These are phyloP conservation scores for Zaprionus camerounensis DNA, from an alignment of 1,140 invertebrate species.

Conservation along the genomic window DNA sequence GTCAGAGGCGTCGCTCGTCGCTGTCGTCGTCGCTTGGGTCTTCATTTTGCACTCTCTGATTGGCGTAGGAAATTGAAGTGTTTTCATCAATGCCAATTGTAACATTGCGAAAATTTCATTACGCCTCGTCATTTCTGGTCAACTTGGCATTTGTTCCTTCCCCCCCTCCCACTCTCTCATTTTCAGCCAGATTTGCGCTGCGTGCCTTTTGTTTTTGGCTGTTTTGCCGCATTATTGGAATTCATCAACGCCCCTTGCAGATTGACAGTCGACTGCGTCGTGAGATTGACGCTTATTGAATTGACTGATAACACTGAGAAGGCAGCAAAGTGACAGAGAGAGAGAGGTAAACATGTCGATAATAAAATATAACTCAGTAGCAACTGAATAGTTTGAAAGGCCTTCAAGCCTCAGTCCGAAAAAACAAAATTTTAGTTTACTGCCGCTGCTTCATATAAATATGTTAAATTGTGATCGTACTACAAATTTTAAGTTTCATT, in stretches of 20 bases:
- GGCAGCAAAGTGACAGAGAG: not conserved
- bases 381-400: not conserved
- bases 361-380: not conserved
- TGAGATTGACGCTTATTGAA: conserved; percentile 79
- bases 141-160: conserved; percentile 33
- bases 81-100: conserved; percentile 76
- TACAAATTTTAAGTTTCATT: not conserved
- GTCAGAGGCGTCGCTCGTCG: conserved; percentile 36
- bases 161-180: not conserved
- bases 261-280: conserved; percentile 62
- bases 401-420: not conserved
- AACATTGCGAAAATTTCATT: conserved; percentile 53
- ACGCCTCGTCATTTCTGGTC: conserved; percentile 48
- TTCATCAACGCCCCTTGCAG: conserved; percentile 60
- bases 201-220: conserved; percentile 45
- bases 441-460: not conserved
- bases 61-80: conserved; percentile 80
- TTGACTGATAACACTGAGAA: conserved; percentile 33
- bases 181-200: conserved; percentile 25
- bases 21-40: conserved; percentile 9
- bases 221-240: conserved; percentile 69
- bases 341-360: not conserved
- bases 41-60: conserved; percentile 57
- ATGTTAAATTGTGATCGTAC: not conserved
- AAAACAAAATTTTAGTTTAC: not conserved